phyloP scores from a whole-genome alignment of 2,888 invertebrate genomes.

The Microchrysa polita region DNA sequence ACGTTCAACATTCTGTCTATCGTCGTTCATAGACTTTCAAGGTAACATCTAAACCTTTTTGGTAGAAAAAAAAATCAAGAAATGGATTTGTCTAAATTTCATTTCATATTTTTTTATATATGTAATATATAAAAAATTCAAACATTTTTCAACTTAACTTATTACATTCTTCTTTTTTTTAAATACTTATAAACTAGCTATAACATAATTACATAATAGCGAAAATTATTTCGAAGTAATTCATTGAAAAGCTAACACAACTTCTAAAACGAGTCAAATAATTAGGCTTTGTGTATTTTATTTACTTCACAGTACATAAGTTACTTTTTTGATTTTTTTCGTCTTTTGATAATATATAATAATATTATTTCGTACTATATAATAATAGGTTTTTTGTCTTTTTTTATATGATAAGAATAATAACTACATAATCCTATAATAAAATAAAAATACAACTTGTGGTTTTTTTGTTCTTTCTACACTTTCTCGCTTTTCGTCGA shows the following conservation, averaged over 20 bases:
- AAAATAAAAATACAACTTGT: constrained; percentile 46
- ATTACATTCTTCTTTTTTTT: constrained; percentile 19
- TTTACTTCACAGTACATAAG: constrained; percentile 42
- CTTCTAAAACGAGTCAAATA: constrained; percentile 51
- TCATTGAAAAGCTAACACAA: constrained; percentile 44
- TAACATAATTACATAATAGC: constrained; percentile 38
- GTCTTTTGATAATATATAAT: constrained; percentile 33
- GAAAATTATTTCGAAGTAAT: constrained; percentile 32
- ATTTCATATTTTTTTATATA: constrained; percentile 27
- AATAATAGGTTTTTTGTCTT: constrained; percentile 25
- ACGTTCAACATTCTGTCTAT: too few relatives aligned
- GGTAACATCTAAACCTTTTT: background rate
- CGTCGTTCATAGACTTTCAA: background rate
- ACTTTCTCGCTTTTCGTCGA: too few relatives aligned
- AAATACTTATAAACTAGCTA: constrained; percentile 47
- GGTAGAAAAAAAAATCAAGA: constrained; percentile 36
- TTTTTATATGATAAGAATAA: constrained; percentile 38
- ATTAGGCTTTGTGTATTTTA: constrained; percentile 39
- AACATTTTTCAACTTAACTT: constrained; percentile 49
- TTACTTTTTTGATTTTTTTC: constrained; percentile 46
- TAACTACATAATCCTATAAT: constrained; percentile 26
- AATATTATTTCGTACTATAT: constrained; percentile 44
- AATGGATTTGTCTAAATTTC: constrained; percentile 29
- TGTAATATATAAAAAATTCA: constrained; percentile 46
- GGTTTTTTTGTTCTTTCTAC: constrained; percentile 37